A percentile compares a stretch with the other conserved stretches of the same genome.
These are phyloP conservation scores for Pyrocoelia pectoralis DNA, from an alignment of 2,888 invertebrate genomes.

Conservation along the genomic window DNA sequence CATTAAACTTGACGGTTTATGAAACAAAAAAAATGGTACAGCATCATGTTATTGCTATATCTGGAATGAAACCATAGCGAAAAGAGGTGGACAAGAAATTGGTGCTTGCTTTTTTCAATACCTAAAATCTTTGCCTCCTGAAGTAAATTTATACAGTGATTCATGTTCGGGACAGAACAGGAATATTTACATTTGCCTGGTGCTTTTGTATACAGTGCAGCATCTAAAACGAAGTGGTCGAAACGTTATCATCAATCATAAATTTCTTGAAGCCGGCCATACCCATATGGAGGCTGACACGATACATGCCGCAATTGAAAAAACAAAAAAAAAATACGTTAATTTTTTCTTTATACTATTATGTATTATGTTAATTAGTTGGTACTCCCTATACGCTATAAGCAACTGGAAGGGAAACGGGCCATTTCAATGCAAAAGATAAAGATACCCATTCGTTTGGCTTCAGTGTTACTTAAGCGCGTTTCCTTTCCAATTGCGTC, in stretches of 20 bases:
- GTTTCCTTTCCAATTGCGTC: no score
- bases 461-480: no score
- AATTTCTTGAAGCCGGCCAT: conserved; percentile 11
- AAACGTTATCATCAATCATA: not conserved
- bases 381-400: no score
- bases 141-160: conserved; percentile 17
- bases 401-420: no score
- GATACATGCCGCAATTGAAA: conserved; percentile 11
- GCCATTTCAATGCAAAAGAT: no score
- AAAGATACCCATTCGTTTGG: no score
- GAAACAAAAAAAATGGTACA: not conserved
- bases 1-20: conserved; percentile 17
- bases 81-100: conserved; percentile 2
- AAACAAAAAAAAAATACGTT: conserved; percentile 16
- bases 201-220: conserved; percentile 16
- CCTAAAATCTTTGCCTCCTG: conserved; percentile 9
- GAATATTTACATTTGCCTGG: conserved; percentile 14
- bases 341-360: no score
- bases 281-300: conserved; percentile 13
- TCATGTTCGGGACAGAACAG: conserved; percentile 11
- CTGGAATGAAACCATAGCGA: conserved; percentile 3
- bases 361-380: no score
- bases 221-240: conserved; percentile 12
- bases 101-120: conserved; percentile 5
- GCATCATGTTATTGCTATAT: not conserved